Percentiles rank a stretch among this genome's conserved stretches.
phyloP scores from a whole-genome alignment of 2,888 invertebrate species.

The Atherix ibis region DNA sequence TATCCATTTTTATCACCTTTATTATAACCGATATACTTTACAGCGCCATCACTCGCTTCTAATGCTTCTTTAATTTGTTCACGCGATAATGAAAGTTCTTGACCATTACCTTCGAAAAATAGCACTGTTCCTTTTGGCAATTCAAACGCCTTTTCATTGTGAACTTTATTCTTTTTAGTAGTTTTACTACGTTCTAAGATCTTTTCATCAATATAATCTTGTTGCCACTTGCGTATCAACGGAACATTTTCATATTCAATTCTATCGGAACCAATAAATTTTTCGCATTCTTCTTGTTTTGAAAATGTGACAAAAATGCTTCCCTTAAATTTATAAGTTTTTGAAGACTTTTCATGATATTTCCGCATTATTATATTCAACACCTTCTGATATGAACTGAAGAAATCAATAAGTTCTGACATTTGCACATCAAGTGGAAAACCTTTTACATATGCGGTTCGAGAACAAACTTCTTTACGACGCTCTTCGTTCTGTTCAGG shows the following conservation, averaged over 20 bases:
- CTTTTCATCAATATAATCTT: slow-evolving; percentile 49
- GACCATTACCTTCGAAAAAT: slow-evolving; percentile 47
- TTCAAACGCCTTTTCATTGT: slow-evolving; percentile 2
- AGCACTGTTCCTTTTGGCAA: slow-evolving; percentile 61
- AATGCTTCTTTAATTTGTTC: slow-evolving; percentile 62
- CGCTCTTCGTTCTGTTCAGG: slow-evolving; percentile 76
- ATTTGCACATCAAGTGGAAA: slow-evolving; percentile 54
- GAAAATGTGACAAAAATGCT: slow-evolving; percentile 83
- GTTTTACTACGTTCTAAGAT: slow-evolving; percentile 44
- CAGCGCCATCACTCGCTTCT: slow-evolving; percentile 24
- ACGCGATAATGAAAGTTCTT: slow-evolving; percentile 36
- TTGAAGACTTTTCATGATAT: slow-evolving; percentile 43
- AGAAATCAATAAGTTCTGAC: slow-evolving; percentile 57
- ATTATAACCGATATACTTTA: slow-evolving; percentile 62
- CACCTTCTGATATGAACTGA: slow-evolving; percentile 49
- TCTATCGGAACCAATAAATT: slow-evolving; percentile 42
- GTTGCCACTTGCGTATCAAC: slow-evolving; percentile 53
- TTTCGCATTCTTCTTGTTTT: slow-evolving; percentile 62
- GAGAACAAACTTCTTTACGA: slow-evolving; percentile 54
- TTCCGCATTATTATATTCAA: slow-evolving; percentile 51
- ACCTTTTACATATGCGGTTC: slow-evolving; percentile 80
- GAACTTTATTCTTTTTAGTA: slow-evolving; percentile 18
- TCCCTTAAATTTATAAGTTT: slow-evolving; percentile 65
- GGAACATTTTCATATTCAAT: slow-evolving; percentile 51
- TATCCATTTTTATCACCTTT: slow-evolving; percentile 58